Percentiles rank a stretch among this genome's conserved stretches.
Evolutionary conservation across 30 jellyfish, hydroid and myxozoan species (phyloP).

Genomic region (Phacellophora camtschatica): DNA sequence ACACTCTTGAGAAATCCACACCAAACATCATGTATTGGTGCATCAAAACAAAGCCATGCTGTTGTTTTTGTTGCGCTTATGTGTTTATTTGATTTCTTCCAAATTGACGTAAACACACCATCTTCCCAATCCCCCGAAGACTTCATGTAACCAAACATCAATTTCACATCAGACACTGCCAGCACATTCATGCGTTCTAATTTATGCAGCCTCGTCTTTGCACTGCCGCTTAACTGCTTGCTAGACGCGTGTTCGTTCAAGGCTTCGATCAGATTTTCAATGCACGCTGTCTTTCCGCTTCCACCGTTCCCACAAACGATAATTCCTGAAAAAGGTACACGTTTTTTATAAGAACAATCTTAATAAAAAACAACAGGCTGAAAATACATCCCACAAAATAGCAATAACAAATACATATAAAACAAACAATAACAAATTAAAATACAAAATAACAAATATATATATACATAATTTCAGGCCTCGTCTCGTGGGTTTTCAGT

Average conservation of each 20-base stretch:
- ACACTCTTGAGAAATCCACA: conserved; percentile 61
- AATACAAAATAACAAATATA: too few species aligned
- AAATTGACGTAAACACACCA: conserved; percentile 73
- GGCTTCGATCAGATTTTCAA: conserved; percentile 73
- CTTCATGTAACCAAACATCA: conserved; percentile 76
- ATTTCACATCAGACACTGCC: conserved; percentile 56
- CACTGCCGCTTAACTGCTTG: conserved; percentile 39
- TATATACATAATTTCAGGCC: too few species aligned
- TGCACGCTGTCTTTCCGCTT: conserved; percentile 80
- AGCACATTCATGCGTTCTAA: conserved; percentile 71
- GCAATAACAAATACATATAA: too few species aligned
- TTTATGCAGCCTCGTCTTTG: conserved; percentile 57
- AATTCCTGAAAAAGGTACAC: conserved; percentile 29
- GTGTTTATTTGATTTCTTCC: conserved; percentile 69
- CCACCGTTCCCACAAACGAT: conserved; percentile 75
- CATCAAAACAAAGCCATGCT: conserved; percentile 90
- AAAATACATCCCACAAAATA: too few species aligned
- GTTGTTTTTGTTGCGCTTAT: conserved; percentile 39
- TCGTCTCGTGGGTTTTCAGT: too few species aligned
- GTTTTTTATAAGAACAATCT: not conserved
- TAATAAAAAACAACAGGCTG: not conserved
- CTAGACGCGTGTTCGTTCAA: conserved; percentile 48
- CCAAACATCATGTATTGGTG: conserved; percentile 78
- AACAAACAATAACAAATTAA: too few species aligned
- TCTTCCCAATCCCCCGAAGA: conserved; percentile 73